These are phyloP conservation scores for Tachysurus fulvidraco DNA, from an alignment of 2,113 vertebrate species.

Conservation along the genomic window DNA sequence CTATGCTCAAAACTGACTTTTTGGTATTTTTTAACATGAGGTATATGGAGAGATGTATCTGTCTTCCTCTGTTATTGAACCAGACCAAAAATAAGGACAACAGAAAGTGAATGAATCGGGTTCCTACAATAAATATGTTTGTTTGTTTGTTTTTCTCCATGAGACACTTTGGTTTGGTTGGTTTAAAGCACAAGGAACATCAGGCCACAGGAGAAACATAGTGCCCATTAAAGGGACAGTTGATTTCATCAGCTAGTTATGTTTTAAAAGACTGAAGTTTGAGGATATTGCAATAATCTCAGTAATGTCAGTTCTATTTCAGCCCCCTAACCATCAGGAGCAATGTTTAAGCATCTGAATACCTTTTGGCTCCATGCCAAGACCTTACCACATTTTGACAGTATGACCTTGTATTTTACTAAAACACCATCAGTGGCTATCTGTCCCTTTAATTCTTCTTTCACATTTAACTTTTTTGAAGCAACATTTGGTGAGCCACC, in stretches of 20 bases:
- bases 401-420: not conserved
- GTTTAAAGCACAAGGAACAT: constrained; percentile 17
- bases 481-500: not conserved
- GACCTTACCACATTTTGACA: not conserved
- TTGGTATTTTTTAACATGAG: constrained; percentile 80
- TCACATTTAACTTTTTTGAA: not conserved
- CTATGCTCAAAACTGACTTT: constrained; percentile 37
- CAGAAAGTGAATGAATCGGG: constrained; percentile 14
- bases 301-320: constrained; percentile 33
- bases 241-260: constrained; percentile 11
- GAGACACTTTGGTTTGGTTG: constrained; percentile 8
- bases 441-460: not conserved
- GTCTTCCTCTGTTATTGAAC: constrained; percentile 58
- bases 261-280: constrained; percentile 34
- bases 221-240: constrained; percentile 2
- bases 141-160: constrained; percentile 10
- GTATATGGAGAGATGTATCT: constrained; percentile 76
- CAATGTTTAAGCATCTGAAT: not conserved
- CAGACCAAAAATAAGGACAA: constrained; percentile 21
- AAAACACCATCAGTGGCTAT: too few species aligned
- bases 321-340: not conserved
- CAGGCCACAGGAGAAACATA: not conserved
- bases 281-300: constrained; percentile 30
- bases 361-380: not conserved
- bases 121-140: not conserved